Percentiles rank a stretch among this genome's conserved stretches.
phyloP scores from a whole-genome alignment of 2,113 vertebrate genomes.

The Lepisosteus oculatus region DNA sequence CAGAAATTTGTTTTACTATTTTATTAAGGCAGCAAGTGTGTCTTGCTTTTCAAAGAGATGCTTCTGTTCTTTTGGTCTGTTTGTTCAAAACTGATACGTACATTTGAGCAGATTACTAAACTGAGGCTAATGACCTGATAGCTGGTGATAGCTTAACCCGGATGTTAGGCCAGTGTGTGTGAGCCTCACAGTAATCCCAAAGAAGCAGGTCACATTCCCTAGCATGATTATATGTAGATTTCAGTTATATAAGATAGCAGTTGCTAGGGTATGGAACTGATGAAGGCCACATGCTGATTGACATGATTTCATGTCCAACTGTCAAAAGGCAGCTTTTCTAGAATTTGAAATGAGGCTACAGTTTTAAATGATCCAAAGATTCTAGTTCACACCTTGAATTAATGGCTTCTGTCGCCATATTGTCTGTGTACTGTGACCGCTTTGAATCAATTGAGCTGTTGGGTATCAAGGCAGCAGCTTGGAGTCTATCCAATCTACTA shows the following conservation, averaged over 20 bases:
- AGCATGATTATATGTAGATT: constrained; percentile 25
- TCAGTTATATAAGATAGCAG: constrained; percentile 32
- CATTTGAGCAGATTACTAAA: not conserved
- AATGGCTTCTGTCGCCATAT: too few relatives aligned
- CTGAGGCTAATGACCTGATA: not conserved
- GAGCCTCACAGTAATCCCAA: not conserved
- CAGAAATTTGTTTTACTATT: constrained; percentile 14
- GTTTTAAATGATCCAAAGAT: too few relatives aligned
- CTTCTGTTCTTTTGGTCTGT: constrained; percentile 19
- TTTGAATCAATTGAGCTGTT: too few relatives aligned
- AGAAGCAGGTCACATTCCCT: constrained; percentile 34
- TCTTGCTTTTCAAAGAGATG: not conserved
- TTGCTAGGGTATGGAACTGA: not conserved
- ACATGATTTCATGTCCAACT: not conserved
- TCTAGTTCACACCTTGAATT: too few relatives aligned
- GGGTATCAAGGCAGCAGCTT: too few relatives aligned
- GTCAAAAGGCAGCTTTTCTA: not conserved
- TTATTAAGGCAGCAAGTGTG: constrained; percentile 22
- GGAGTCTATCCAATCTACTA: too few relatives aligned
- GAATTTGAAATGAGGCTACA: not conserved
- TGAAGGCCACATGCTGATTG: not conserved
- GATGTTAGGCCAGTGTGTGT: not conserved
- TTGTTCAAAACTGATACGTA: not conserved
- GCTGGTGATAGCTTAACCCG: not conserved
- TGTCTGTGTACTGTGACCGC: too few relatives aligned